Base-by-base conservation (phyloP, 2,113 vertebrate species). In the Chloebia gouldiae region DNA sequence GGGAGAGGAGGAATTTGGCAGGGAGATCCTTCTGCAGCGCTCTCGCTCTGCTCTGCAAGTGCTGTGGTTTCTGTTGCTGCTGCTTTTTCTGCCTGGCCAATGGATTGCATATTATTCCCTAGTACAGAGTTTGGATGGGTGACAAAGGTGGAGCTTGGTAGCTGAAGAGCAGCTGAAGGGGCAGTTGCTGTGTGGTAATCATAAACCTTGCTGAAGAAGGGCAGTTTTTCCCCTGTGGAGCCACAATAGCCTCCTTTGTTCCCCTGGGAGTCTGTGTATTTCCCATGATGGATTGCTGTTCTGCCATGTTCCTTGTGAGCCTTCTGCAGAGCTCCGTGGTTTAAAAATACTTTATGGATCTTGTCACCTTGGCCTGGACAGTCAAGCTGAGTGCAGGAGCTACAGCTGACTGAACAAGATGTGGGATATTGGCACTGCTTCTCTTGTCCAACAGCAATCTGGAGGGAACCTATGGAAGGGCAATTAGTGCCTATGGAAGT, bases 271-370 rank as follows among this genome's bases (percentile, higher is more conserved):
- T 39, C 40, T 0, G 0, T 25, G 68, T 73, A 75, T 30, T 49
- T 65, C 31, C 64, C 0, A 2, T 47, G 84, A 39, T 28, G 69
- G 77, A 65, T 78, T 11, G 60, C 49, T 35, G 35, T 24, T 56
- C 49, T 54, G 57, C 84, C 13, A 2, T 24, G n/a, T 30, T 40
- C 12, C 22, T 10, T 24, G 24, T 9, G 51, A 73, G 59, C 51
- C 0, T 1, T 65, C 50, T 0, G 6, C 21, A 30, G 50, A 50
- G 59, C 69, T 56, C 51, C 0, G 0, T 33, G 22, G 10, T n/a
- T 65, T 16, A 64, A 73, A 56, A 47, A 19, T 27, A 12, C 18
- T 50, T 59, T 11, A 23, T 23, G 37, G 37, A 30, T 69, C 80
- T 76, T 7, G 0, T 90, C 61, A 25, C 39, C 19, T 59, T 12